A percentile compares a stretch with the other conserved stretches of the same genome.
phyloP scores from a whole-genome alignment of 2,113 vertebrate species.

The Stigmatopora nigra region DNA sequence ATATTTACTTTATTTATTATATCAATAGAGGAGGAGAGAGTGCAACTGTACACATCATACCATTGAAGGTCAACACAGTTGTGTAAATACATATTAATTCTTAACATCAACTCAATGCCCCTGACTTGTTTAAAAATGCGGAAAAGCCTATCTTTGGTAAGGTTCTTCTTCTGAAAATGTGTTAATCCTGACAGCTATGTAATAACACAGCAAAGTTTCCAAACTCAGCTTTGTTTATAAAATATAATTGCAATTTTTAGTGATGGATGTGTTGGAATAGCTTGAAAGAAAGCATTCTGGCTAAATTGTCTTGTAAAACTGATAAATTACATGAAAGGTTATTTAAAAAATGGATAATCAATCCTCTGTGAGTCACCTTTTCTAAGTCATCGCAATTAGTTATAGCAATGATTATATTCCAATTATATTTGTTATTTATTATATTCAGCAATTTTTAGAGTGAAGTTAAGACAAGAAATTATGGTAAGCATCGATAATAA shows the following conservation, averaged over 20 bases:
- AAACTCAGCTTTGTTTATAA: slow-evolving; percentile 23
- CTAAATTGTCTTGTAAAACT: no score
- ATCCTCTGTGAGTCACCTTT: neutral
- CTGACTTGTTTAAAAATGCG: slow-evolving; percentile 57
- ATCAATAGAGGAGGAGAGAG: slow-evolving; percentile 36
- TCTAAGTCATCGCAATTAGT: neutral
- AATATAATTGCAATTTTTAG: slow-evolving; percentile 8
- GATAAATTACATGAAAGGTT: no score
- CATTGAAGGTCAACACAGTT: slow-evolving; percentile 69
- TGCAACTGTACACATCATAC: slow-evolving; percentile 71
- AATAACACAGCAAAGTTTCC: slow-evolving; percentile 30
- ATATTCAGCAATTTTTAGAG: neutral
- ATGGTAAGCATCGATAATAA: slow-evolving; percentile 12
- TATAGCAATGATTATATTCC: neutral
- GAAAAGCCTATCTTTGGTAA: slow-evolving; percentile 26
- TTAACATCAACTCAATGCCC: slow-evolving; percentile 72
- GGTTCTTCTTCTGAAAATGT: slow-evolving; percentile 26
- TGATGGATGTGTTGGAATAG: slow-evolving; percentile 4
- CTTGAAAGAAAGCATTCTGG: no score
- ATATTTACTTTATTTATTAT: no score
- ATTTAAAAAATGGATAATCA: no score
- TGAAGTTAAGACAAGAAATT: neutral
- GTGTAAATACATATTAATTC: slow-evolving; percentile 75
- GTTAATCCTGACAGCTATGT: slow-evolving; percentile 21
- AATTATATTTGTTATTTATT: neutral